Base-by-base conservation (phyloP, 2,797 vertebrate species). In the Rhinogobio ventralis region DNA sequence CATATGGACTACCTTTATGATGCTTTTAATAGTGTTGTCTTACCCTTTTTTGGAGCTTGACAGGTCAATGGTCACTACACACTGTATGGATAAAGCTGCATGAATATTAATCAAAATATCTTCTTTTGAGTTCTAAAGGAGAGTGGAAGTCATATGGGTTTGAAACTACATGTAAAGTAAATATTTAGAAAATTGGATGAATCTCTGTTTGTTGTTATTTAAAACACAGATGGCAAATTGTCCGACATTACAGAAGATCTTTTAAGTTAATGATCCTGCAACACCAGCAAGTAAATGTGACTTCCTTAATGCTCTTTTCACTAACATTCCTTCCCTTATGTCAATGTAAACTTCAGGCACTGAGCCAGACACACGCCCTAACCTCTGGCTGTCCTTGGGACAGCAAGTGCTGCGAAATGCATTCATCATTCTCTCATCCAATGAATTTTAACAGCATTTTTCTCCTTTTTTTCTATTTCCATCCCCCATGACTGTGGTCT, bases 391-490 rank as follows among this genome's bases (percentile, higher is more conserved):
- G 94, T 94, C 93, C 93, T 94, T 93, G 90, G 86, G 93, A 86
- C 85, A 87, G 86, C 89, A 86, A 88, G 91, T 80, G 88, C 89
- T 88, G 87, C 79, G 84, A 93, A 94, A 94, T 93, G 60, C 93
- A 94, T 95, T 94, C 93, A 84, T 84, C 88, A 90, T 89, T 83
- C 69, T 79, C 82, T 87, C 81, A 4, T 88, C 83, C 92, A 91
- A 93, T 95, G 92, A 94, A 95, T 95, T 94, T 93, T 92, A 95
- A 95, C 92, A 91, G 89, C 89, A 89, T 90, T 86, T 79, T 82
- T 68, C 64, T 79, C 5, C 60, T 79, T 62, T 79, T 19, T 0
- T 67, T 5, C 66, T 55, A 33, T 87, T 79, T 85, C 87, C 84
- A 36, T 42, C 49, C 73, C 76, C 81, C 45, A 86, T 83, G 83